A percentile compares a stretch with the other conserved stretches of the same genome.
phyloP scores from a whole-genome alignment of 2,113 vertebrate genomes.

The Cochlearius cochlearius region DNA sequence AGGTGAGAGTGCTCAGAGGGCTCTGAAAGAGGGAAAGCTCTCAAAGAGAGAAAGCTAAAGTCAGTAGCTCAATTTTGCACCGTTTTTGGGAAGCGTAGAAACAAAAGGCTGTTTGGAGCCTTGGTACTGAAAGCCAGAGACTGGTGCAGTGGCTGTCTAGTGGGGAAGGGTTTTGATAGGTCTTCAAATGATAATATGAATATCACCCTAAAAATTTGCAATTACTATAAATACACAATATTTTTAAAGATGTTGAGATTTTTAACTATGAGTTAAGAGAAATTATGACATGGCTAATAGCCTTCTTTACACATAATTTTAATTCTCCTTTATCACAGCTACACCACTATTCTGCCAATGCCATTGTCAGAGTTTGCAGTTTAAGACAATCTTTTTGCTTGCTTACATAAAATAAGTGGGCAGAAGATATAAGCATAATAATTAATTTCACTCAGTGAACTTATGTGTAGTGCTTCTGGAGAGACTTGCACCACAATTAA shows the following conservation, averaged over 20 bases:
- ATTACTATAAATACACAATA: not conserved
- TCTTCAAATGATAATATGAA: not conserved
- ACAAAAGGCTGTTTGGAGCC: not conserved
- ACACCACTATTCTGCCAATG: not conserved
- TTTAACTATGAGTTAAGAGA: not conserved
- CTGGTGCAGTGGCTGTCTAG: not conserved
- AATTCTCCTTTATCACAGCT: not conserved
- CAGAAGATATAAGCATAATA: not conserved
- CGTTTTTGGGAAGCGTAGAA: rapidly evolving
- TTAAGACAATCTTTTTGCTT: not conserved
- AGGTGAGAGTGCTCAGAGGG: not conserved
- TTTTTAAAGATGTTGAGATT: not conserved
- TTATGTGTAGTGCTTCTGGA: not conserved
- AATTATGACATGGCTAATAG: not conserved
- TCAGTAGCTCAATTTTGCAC: not conserved
- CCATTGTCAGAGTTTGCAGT: not conserved
- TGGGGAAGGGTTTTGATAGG: not conserved
- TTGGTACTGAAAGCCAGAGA: not conserved
- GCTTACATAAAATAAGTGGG: not conserved
- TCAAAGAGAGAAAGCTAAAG: not conserved
- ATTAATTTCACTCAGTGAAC: not conserved
- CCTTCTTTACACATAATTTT: not conserved
- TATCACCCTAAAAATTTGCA: not conserved
- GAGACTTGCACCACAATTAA: not conserved
- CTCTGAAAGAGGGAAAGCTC: not conserved